Evolutionary conservation across 2,888 invertebrate genomes (phyloP), one percentile per base, ranked within the genome.

Genomic region (Myopa testacea): DNA sequence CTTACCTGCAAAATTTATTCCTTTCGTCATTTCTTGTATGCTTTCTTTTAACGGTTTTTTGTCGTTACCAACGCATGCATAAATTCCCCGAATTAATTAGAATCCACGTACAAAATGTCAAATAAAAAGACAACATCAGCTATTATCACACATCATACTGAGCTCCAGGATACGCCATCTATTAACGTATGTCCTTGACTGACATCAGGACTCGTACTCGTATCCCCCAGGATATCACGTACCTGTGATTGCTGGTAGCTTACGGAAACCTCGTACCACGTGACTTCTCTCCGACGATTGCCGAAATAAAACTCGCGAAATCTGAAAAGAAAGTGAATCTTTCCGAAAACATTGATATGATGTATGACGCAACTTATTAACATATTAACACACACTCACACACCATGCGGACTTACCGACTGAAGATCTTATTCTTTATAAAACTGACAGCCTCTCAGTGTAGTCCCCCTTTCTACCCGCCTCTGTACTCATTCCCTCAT

Each of bases 341-440:
- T 60, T 40, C 71, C 73, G 75, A 77, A 77, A 75, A 79, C 81
- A 81, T 78, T 80, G 82, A 86, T 81, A 84, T 87, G 87, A 87
- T 87, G 87, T 87, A 87, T 87, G 86, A 84, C 80, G 82, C 78
- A 82, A 84, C 87, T 87, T 86, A 87, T 87, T 87, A 87, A 86
- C 87, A 87, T 87, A 87, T 87, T 86, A 87, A 87, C 87, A 87
- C 86, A 83, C 81, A 82, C 79, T 82, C 87, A 87, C 86, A 83
- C 81, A 82, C 79, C 82, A 6, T 6, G 5, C n/a, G 4, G 16
- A 67, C 16, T 67, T 12, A 4, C 12, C 14, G 37, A 14, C 4
- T n/a, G 1, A 40, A 40, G 10, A 67, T 40, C 67, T 4, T 38
- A 38, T 10, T 67, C 37, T 34, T 34, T 16, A 38, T n/a, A 14